Evolutionary conservation across 2,113 vertebrate genomes (phyloP).

Genomic region (Myodes glareolus): DNA sequence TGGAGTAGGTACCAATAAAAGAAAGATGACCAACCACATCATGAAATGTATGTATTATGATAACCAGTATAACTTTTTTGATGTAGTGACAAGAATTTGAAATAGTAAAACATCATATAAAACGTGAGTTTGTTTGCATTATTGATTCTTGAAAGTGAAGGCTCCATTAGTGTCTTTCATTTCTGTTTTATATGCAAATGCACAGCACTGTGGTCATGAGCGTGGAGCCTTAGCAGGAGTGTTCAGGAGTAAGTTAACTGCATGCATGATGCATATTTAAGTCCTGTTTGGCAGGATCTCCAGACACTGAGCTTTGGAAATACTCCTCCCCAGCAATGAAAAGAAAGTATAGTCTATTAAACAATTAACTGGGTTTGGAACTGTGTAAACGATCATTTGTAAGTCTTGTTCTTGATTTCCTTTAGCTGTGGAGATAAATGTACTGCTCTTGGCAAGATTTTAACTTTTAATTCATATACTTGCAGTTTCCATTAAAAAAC

Average conservation of each 20-base stretch:
- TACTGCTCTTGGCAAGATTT: background rate
- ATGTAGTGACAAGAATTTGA: background rate
- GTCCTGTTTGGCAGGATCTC: background rate
- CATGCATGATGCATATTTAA: background rate
- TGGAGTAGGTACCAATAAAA: background rate
- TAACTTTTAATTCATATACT: conserved; percentile 27
- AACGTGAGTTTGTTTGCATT: conserved; percentile 19
- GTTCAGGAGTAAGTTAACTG: background rate
- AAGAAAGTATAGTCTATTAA: conserved; percentile 15
- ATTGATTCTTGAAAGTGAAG: conserved; percentile 22
- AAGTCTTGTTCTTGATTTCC: background rate
- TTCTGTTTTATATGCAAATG: conserved; percentile 9
- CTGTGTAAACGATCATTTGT: background rate
- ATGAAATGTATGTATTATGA: background rate
- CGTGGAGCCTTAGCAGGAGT: background rate
- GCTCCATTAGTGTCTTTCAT: background rate
- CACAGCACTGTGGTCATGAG: background rate
- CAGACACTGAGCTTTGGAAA: background rate
- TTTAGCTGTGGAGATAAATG: background rate
- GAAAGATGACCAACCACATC: background rate
- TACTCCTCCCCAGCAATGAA: background rate
- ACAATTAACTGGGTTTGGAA: background rate
- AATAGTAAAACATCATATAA: background rate
- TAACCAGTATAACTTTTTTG: background rate
- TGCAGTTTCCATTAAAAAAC: background rate